These are phyloP conservation scores for Thripadectes ignobilis DNA, from an alignment of 2,797 vertebrate species.

Conservation along the genomic window DNA sequence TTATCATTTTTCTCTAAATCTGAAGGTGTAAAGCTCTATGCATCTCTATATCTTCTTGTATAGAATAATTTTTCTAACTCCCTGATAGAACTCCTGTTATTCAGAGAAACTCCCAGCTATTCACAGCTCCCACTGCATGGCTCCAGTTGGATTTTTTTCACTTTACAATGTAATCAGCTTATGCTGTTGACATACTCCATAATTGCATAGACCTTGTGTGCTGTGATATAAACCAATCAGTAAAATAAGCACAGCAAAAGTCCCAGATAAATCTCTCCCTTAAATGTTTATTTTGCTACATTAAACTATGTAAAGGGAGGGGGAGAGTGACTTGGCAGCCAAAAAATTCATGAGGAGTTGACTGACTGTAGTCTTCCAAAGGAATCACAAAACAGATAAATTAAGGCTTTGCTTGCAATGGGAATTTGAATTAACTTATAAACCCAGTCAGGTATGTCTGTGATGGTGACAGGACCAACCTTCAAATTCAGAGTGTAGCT, in stretches of 20 bases:
- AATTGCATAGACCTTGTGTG: background rate
- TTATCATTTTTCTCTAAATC: background rate
- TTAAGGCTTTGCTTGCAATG: background rate
- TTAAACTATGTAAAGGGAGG: background rate
- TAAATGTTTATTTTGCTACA: background rate
- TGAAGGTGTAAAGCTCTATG: background rate
- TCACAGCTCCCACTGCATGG: background rate
- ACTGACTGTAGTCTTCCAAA: background rate
- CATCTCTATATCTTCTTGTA: accelerated
- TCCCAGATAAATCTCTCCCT: background rate
- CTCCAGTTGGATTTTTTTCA: background rate
- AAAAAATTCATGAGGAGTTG: background rate
- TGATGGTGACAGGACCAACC: background rate
- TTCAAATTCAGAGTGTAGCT: background rate
- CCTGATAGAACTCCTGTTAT: background rate
- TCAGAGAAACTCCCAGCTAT: background rate
- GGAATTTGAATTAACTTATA: background rate
- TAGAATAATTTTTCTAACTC: background rate
- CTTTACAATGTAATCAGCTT: background rate
- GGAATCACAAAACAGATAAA: background rate
- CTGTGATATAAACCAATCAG: background rate
- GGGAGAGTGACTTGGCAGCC: background rate
- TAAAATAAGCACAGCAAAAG: background rate
- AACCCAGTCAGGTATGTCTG: background rate
- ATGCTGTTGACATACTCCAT: background rate